Evolutionary conservation across 2,797 vertebrate genomes (phyloP), one percentile per base, ranked within the genome.

Genomic region (Australoheros facetus): DNA sequence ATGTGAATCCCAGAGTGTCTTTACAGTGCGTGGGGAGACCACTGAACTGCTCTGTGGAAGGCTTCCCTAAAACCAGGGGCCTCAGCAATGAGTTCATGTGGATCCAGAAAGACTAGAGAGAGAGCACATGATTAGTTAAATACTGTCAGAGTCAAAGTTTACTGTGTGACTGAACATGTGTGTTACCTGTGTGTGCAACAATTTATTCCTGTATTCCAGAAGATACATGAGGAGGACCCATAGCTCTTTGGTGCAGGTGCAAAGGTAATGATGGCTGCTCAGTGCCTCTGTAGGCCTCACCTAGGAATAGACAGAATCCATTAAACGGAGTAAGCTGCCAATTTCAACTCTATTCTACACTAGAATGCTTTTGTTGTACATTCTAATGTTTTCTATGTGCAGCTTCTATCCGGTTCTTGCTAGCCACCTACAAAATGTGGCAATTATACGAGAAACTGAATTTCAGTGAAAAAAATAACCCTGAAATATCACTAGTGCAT

Each of bases 151-250:
- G 56, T 75, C 13, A 13, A 39, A 19, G 17, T 71, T 56, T 23
- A 62, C 13, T 37, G 48, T 62, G 37, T 11, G 23, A 60, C 13
- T 28, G 54, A 55, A 51, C 28, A 17, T 74, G 70, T 59, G 19
- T 21, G 3, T 89, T 95, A 99, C 98, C 96, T 97, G 96, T 70
- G 96, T 95, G 80, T 96, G 95, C 83, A 94, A 92, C 16, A 89
- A 82, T 96, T 97, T 98, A 85, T 88, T 97, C 91, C 97, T 96
- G 89, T 97, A 88, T 77, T 98, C 95, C 80, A 99, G 91, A 62
- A 99, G 94, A 70, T 98, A 96, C 90, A 98, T 96, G 83, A 99
- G 93, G 9, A 98, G 91, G 85, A 97, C 12, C 98, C 98, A 99
- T 51, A 99, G 91, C 82, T 99, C 98, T 91, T 97, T 98, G 86